These are phyloP conservation scores for Calidris pugnax DNA, from an alignment of 2,113 vertebrate species.

Conservation along the genomic window DNA sequence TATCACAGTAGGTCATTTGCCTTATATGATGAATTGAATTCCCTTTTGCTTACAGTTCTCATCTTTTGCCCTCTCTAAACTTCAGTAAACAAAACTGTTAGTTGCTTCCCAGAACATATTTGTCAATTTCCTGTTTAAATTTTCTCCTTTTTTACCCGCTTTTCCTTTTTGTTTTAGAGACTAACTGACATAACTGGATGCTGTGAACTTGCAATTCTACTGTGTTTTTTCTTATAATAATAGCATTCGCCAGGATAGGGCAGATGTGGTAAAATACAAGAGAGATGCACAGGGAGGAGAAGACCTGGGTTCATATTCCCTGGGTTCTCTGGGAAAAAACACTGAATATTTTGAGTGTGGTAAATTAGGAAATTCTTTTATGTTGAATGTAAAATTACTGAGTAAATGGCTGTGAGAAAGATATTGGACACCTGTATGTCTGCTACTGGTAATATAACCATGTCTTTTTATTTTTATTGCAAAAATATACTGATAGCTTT, in stretches of 20 bases:
- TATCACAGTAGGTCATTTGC: not conserved
- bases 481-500: not conserved
- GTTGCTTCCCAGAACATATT: not conserved
- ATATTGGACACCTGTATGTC: not conserved
- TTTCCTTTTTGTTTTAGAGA: not conserved
- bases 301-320: not conserved
- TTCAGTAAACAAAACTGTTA: not conserved
- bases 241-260: not conserved
- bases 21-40: not conserved
- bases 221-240: not conserved
- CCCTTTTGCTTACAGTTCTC: not conserved
- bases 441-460: not conserved
- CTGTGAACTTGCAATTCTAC: not conserved
- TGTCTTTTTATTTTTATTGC: not conserved
- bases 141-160: fast-evolving
- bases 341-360: not conserved
- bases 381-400: not conserved
- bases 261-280: not conserved
- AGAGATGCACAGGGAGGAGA: fast-evolving
- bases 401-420: not conserved
- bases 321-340: not conserved
- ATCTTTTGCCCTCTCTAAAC: not conserved
- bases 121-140: not conserved
- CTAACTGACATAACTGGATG: not conserved
- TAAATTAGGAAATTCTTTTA: not conserved